phyloP scores from a whole-genome alignment of 2,113 vertebrate species.

The Thomomys bottae region DNA sequence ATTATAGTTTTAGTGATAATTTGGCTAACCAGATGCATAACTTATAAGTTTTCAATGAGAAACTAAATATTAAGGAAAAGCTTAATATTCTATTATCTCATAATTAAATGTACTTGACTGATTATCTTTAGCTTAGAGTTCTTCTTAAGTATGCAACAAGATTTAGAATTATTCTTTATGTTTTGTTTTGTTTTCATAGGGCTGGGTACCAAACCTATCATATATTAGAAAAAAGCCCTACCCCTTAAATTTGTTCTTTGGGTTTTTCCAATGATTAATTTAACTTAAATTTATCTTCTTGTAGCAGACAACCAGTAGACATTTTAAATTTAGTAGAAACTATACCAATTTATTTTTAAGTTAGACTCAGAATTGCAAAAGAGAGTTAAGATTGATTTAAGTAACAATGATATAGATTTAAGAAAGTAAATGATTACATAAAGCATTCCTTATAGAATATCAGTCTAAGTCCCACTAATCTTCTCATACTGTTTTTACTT shows the following conservation, averaged over 20 bases:
- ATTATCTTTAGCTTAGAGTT: not conserved
- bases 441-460: not conserved
- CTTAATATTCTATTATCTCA: constrained; percentile 58
- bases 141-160: not conserved
- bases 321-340: not conserved
- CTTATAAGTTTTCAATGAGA: constrained; percentile 4
- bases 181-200: not conserved
- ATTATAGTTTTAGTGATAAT: constrained; percentile 59
- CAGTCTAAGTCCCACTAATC: not conserved
- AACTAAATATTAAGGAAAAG: constrained; percentile 46
- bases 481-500: not conserved
- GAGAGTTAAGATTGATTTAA: constrained; percentile 21
- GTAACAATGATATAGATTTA: not conserved
- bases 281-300: not conserved
- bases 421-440: constrained; percentile 22
- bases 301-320: not conserved
- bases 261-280: not conserved
- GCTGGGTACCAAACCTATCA: not conserved
- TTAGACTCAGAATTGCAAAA: not conserved
- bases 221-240: not conserved
- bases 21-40: constrained; percentile 66
- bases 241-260: not conserved
- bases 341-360: constrained; percentile 9
- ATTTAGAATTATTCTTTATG: not conserved
- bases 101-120: constrained; percentile 33